Evolutionary conservation across 2,888 invertebrate species (phyloP).

Genomic region (Eumacrocentrus americanus): DNA sequence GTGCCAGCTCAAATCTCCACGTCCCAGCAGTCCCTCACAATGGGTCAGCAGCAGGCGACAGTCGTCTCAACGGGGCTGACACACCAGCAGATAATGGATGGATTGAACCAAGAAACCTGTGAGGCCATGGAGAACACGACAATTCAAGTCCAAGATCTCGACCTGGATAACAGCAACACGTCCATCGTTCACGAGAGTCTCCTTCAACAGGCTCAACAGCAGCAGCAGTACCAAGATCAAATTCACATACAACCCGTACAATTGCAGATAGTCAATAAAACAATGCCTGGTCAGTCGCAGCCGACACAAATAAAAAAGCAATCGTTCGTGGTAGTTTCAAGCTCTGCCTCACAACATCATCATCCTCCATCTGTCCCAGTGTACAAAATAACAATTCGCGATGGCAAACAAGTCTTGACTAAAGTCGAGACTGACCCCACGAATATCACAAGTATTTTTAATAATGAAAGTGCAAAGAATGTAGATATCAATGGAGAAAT

Average conservation of each 20-base stretch:
- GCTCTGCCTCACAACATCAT: conserved; percentile 38
- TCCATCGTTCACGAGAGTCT: not conserved
- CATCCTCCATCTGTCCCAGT: conserved; percentile 47
- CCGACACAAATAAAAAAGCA: conserved; percentile 42
- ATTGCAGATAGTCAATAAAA: conserved; percentile 43
- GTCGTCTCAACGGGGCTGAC: not conserved
- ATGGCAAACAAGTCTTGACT: conserved; percentile 74
- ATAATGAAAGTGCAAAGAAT: conserved; percentile 39
- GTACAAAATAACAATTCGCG: conserved; percentile 74
- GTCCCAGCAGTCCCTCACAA: not conserved
- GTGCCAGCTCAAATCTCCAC: conserved; percentile 54
- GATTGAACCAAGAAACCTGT: conserved; percentile 22
- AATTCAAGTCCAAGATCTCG: conserved; percentile 45
- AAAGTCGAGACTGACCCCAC: conserved; percentile 63
- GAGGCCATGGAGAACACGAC: conserved; percentile 34
- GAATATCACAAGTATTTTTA: conserved; percentile 49
- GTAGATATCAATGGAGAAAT: conserved; percentile 47
- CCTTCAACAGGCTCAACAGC: conserved; percentile 20
- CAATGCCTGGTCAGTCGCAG: conserved; percentile 25
- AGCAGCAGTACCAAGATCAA: conserved; percentile 35
- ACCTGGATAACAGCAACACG: conserved; percentile 39
- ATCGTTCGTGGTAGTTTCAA: conserved; percentile 49
- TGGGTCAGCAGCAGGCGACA: conserved; percentile 14
- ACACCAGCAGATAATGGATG: not conserved
- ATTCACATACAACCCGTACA: conserved; percentile 40